Conservation (phyloP, 2,113 vertebrate genomes). For the Cyphotilapia sp. region DNA sequence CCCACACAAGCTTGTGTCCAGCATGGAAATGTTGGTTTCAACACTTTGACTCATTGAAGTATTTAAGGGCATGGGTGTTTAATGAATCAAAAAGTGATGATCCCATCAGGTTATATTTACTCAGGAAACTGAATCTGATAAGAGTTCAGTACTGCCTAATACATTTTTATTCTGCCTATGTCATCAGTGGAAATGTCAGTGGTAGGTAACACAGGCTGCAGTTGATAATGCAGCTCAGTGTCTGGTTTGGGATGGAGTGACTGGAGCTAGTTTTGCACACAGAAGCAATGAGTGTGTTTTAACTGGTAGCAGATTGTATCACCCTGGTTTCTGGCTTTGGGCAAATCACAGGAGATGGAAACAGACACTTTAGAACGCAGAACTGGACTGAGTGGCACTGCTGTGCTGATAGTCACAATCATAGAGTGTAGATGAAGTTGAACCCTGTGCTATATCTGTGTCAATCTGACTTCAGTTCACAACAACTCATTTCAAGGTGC, state of each 20-base stretch:
- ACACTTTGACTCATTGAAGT: not conserved
- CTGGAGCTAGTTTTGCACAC: conserved; percentile 37
- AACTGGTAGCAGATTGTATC: conserved; percentile 49
- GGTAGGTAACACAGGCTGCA: conserved; percentile 40
- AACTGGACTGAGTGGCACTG: not conserved
- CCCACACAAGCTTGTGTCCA: not conserved
- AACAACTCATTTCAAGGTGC: not conserved
- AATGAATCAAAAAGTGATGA: not conserved
- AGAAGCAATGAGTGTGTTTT: conserved; percentile 36
- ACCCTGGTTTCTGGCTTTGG: not conserved
- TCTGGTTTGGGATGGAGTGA: conserved; percentile 30
- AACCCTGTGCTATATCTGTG: not conserved
- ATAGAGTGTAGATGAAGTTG: not conserved
- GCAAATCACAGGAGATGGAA: conserved; percentile 28
- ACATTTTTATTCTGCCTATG: not conserved
- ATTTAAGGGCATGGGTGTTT: not conserved
- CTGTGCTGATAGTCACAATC: not conserved
- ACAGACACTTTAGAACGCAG: not conserved
- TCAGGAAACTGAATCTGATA: not conserved
- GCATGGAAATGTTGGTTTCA: conserved; percentile 5
- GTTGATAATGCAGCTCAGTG: conserved; percentile 35
- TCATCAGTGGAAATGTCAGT: conserved; percentile 7
- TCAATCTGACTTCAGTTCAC: not conserved
- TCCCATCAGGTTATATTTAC: not conserved
- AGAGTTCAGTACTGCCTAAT: not conserved